Percentiles rank a stretch among this genome's conserved stretches.
Evolutionary conservation across 1,140 invertebrate species (phyloP).

Genomic region (Drosophila ogumai): DNA sequence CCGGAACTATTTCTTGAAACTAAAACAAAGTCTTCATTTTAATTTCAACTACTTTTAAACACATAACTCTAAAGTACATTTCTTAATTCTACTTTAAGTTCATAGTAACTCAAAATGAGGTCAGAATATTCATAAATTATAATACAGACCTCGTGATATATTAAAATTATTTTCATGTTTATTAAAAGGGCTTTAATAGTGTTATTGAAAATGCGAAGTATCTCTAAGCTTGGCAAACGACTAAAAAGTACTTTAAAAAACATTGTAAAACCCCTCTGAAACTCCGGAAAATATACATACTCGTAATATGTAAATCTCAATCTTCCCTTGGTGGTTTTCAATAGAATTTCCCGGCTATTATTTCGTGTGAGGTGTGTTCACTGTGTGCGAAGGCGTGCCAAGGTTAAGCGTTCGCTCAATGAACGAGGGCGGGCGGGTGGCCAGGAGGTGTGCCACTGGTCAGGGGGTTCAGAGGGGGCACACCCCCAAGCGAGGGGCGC

Average conservation of each 20-base stretch:
- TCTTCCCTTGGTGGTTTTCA: constrained; percentile 1
- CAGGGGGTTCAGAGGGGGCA: constrained; percentile 3
- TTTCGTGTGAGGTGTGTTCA: constrained; percentile 28
- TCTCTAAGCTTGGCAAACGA: neutral
- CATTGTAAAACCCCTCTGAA: constrained; percentile 2
- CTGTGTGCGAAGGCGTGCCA: constrained; percentile 61
- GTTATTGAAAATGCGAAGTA: neutral
- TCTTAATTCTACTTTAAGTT: neutral
- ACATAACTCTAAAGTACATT: neutral
- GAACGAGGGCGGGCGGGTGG: constrained; percentile 22
- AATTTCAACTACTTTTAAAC: too few species aligned
- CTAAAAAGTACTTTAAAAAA: neutral
- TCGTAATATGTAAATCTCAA: neutral
- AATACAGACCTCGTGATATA: too few species aligned
- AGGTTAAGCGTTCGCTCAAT: constrained; percentile 59
- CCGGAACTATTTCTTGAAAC: neutral
- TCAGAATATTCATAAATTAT: too few species aligned
- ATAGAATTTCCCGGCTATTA: constrained; percentile 27
- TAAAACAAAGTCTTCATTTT: neutral
- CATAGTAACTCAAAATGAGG: too few species aligned
- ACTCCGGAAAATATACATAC: constrained; percentile 19
- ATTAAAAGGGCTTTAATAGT: neutral
- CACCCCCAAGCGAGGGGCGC: constrained; percentile 37
- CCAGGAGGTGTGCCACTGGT: constrained; percentile 19
- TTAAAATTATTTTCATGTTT: too few species aligned